Base-by-base conservation (phyloP, 2,797 vertebrate species). In the Diplodus puntazzo region DNA sequence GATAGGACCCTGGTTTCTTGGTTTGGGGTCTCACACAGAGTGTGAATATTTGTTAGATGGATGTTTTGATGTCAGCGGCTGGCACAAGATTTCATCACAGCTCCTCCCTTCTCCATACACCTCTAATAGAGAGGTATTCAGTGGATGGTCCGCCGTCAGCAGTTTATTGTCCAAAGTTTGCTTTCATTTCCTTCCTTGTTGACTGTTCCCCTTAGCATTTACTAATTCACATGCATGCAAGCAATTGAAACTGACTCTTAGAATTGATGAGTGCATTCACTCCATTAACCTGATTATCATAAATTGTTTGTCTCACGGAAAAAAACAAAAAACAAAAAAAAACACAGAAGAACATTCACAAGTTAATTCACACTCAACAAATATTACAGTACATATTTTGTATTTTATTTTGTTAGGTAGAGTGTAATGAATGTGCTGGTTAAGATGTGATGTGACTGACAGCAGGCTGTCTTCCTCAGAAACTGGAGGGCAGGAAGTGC, bases 1-100 rank as follows among this genome's bases (percentile, higher is more conserved):
- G 74, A 85, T 84, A 27, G 76, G n/a, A 60, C 83, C 82, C 74
- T 39, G 42, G 65, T 68, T 55, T 58, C 73, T 43, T 60, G 65
- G 63, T 61, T 71, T 46, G 46, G 57, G 57, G 52, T 75, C 59
- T 76, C 53, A 45, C 3, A 69, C 45, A 59, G 55, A 43, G 64
- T 66, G 34, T 79, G 69, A 75, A 77, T 81, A 64, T 77, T 78
- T 83, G n/a, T 67, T 64, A 27, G 54, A 58, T 75, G 52, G 73
- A 52, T 80, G 63, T 79, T 53, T 85, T 52, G 62, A 76, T 77
- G 74, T 30, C 48, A 20, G n/a, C n/a, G 30, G 23, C 68, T 75
- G 72, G 54, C 58, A 49, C 34, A 58, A n/a, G 13, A 43, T 77
- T 68, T 54, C 20, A 66, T 72, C 1, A 3, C 71, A 71, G 50